Base-by-base conservation (phyloP, 1,140 invertebrate genomes). In the Drosophila arizonae region DNA sequence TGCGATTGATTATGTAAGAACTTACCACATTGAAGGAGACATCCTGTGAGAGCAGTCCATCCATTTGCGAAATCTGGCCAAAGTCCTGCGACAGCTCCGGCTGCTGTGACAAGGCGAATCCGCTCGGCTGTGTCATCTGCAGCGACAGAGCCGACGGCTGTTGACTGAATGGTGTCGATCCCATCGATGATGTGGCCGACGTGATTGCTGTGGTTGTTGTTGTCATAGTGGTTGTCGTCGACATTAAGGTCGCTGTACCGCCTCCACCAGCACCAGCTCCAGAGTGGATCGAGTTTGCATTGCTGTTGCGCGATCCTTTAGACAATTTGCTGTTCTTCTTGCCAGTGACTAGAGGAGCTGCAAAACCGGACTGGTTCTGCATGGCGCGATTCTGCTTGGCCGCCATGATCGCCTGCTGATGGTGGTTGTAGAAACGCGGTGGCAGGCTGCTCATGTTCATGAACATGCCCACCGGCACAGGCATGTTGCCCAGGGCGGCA, bases 381-480 rank as follows among this genome's bases (percentile, higher is more conserved):
- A 73, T 74, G 54, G 63, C 78, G 15, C 48, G 72, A 79, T 86
- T 86, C 77, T 90, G 86, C 54, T 91, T 91, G 45, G 74, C 87
- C 43, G 90, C 92, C 91, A 93, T 94, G 28, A 93, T 89, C 1
- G 93, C 94, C 84, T 95, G 93, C 52, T 93, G 93, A 76, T 96
- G 95, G 77, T 97, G 96, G 81, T 97, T 96, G 76, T 96, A 97
- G 91, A 97, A 97, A 5, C 96, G 91, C 2, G 96, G 96, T n/a
- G 96, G 96, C 39, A 97, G 94, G 65, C 97, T 96, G 8, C 96
- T 94, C 96, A 97, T 97, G 82, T 97, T 97, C 95, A 98, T 97
- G 78, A 98, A 98, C 96, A 98, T 97, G 21, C 97, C 97, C n/a
- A 98, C 95, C 0, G 97, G 97, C 4, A 99, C 97, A 0, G 97